Evolutionary conservation across 64 coral and sea anemone genomes (phyloP), one percentile per base, ranked within the genome.

Genomic region (Porites lutea): DNA sequence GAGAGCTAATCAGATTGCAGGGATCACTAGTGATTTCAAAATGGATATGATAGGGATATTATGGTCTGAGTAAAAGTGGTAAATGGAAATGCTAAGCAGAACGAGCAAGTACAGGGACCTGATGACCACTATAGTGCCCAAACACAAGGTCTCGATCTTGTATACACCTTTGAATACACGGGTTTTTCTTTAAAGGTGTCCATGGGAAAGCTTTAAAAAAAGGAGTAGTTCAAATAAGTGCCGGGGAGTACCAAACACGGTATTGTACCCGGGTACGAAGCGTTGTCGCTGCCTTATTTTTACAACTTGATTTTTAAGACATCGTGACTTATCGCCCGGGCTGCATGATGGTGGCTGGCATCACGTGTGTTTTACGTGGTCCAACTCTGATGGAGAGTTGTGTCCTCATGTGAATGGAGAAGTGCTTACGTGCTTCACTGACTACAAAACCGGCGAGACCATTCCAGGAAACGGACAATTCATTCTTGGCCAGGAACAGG

Each of bases 401-500:
- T 62, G 62, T 23, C 23, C 23, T 2, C 66, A 19, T 49, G 59
- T 61, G 48, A 68, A 79, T 50, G 87, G 75, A 6, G 16, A 13
- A 8, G 9, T n/a, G 57, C 2, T 89, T 54, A 8, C 10, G 73
- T 65, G 59, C 4, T 3, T 64, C 8, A 65, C 74, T 27, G 14
- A 14, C 45, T 79, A 77, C 21, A 6, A 50, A 27, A 79, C 59
- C 4, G 87, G 73, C 37, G 18, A 76, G 4, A 78, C 73, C 15
- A 79, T 89, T 48, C 44, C 27, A 15, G 87, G 74, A 19, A 49
- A 21, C 4, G 87, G 87, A 12, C 8, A 52, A 6, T 68, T 89
- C 8, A 57, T 89, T 27, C 57, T 89, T 2, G 87, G 87, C 13
- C 87, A 89, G 3, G 87, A 78, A 23, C 15, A 61, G 48, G 87